Evolutionary conservation across 1,140 invertebrate species (phyloP).

Genomic region (Heterodera schachtii): DNA sequence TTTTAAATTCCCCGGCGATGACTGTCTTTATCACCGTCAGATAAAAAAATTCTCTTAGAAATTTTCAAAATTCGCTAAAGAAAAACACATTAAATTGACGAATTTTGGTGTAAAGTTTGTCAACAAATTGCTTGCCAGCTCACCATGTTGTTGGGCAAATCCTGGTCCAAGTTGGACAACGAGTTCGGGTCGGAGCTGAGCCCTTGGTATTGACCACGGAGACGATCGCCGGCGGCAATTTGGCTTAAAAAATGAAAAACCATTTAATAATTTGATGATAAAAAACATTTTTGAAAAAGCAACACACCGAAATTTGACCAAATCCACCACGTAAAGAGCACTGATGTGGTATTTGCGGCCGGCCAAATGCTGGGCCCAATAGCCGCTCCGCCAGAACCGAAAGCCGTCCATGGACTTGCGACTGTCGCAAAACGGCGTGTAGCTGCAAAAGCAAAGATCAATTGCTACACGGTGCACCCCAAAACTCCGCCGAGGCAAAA

Average conservation of each 20-base stretch:
- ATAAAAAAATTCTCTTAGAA: no score
- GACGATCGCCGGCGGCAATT: constrained; percentile 93
- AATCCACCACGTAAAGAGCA: constrained; percentile 93
- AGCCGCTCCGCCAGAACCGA: constrained; percentile 95
- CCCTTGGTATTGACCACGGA: constrained; percentile 93
- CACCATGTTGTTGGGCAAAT: constrained; percentile 83
- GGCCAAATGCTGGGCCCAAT: constrained; percentile 96
- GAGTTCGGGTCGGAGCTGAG: constrained; percentile 95
- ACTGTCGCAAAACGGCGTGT: constrained; percentile 97
- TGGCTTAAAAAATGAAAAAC: constrained; percentile 65
- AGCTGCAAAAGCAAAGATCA: constrained; percentile 66
- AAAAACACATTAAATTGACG: no score
- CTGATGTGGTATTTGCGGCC: constrained; percentile 94
- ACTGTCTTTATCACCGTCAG: no score
- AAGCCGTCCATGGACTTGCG: constrained; percentile 98
- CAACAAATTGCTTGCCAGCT: no score
- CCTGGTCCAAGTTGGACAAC: constrained; percentile 89
- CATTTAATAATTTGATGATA: no score
- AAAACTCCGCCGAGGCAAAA: no score
- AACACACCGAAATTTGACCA: constrained; percentile 81
- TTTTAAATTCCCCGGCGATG: no score
- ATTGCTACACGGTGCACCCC: no score
- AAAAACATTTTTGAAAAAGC: neutral
- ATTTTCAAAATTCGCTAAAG: no score
- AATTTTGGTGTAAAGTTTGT: no score